Evolutionary conservation across 2,888 invertebrate genomes (phyloP).

Genomic region (Callinectes sapidus): DNA sequence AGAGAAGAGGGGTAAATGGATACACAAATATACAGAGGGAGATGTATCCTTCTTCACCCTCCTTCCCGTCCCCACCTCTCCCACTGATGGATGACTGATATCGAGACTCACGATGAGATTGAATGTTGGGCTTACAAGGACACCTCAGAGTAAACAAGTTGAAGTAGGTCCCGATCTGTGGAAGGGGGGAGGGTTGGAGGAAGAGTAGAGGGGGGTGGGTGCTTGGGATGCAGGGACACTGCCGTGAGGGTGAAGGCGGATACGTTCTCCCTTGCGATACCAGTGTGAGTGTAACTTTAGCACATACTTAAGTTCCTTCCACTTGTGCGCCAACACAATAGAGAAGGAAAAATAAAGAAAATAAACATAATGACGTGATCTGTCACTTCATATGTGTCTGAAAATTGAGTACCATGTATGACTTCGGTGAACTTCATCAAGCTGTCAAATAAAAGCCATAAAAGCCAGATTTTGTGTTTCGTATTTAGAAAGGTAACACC

Average conservation of each 20-base stretch:
- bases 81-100: neutral
- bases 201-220: neutral
- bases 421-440: neutral
- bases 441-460: neutral
- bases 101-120: neutral
- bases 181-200: neutral
- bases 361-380: neutral
- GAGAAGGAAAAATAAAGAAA: neutral
- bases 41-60: neutral
- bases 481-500: neutral
- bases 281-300: constrained; percentile 2
- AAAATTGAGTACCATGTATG: neutral
- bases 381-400: neutral
- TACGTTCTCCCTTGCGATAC: neutral
- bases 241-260: neutral
- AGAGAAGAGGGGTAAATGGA: constrained; percentile 34
- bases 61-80: neutral
- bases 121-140: neutral
- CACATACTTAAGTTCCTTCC: neutral
- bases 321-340: neutral
- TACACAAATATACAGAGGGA: neutral
- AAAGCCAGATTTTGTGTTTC: neutral
- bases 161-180: neutral
- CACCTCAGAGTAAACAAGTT: neutral
- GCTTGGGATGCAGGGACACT: neutral